Evolutionary conservation across 2,888 invertebrate species (phyloP).

Genomic region (Adelognathus sp.): DNA sequence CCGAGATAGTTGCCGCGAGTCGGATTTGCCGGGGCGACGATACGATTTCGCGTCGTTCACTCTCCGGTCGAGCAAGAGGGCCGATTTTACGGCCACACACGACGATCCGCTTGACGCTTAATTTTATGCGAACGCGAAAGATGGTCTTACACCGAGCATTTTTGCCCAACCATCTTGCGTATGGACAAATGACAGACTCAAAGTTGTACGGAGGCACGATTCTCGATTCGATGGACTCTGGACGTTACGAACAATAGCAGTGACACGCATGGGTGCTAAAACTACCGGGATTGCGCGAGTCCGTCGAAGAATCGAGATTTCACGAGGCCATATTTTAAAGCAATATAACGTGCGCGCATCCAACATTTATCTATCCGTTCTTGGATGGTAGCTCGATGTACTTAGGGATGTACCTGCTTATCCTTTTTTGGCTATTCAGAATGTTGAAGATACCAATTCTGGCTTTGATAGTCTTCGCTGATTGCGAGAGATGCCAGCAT

Average conservation of each 20-base stretch:
- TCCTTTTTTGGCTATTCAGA: too few relatives aligned
- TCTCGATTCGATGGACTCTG: neutral
- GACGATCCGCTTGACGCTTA: conserved; percentile 21
- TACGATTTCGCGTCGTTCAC: conserved; percentile 27
- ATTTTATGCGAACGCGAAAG: conserved; percentile 19
- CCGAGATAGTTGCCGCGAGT: conserved; percentile 37
- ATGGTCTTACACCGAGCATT: neutral
- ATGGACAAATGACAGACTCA: neutral
- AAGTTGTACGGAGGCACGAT: conserved; percentile 7
- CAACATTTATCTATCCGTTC: neutral
- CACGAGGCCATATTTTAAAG: conserved; percentile 23
- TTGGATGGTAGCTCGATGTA: neutral
- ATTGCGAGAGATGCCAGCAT: too few relatives aligned
- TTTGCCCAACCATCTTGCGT: neutral
- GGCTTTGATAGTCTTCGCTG: conserved; percentile 3
- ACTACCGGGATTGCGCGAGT: neutral
- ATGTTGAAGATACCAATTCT: too few relatives aligned
- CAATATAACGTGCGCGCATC: neutral
- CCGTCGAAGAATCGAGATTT: neutral
- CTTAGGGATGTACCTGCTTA: neutral
- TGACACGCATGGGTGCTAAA: neutral
- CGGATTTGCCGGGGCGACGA: conserved; percentile 15
- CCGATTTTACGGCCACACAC: conserved; percentile 66
- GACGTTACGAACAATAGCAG: conserved; percentile 10
- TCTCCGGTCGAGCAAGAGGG: conserved; percentile 44